phyloP scores from a whole-genome alignment of 2,888 invertebrate genomes.

The Archips xylosteana region DNA sequence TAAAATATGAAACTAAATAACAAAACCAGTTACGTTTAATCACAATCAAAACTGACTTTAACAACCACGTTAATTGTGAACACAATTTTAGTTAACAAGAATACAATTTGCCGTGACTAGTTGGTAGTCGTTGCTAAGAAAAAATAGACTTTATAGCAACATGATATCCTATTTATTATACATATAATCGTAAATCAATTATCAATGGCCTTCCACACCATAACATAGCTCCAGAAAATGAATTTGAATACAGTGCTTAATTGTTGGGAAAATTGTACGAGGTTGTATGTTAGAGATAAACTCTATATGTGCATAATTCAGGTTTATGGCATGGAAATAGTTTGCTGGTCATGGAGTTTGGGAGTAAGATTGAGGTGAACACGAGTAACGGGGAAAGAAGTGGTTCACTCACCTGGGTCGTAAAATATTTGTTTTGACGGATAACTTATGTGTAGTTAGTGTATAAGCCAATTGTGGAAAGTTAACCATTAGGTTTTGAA shows the following conservation, averaged over 20 bases:
- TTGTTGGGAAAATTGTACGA: conserved; percentile 41
- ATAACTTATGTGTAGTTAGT: not conserved
- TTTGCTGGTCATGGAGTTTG: not conserved
- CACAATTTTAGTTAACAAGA: conserved; percentile 30
- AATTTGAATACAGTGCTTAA: conserved; percentile 40
- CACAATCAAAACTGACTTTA: conserved; percentile 28
- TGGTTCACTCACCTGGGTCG: not conserved
- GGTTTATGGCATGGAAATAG: conserved; percentile 33
- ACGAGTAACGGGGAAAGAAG: conserved; percentile 1
- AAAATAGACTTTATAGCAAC: conserved; percentile 22
- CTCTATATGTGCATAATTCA: conserved; percentile 35
- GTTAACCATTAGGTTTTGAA: too few species aligned
- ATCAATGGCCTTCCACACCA: conserved; percentile 39
- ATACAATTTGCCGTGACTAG: conserved; percentile 32
- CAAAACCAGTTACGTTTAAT: conserved; percentile 12
- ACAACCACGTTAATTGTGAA: conserved; percentile 20
- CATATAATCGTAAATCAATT: conserved; percentile 41
- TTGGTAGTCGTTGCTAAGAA: conserved; percentile 1
- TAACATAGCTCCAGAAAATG: conserved; percentile 32
- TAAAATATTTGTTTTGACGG: not conserved
- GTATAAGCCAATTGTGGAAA: too few species aligned
- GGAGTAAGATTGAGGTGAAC: not conserved
- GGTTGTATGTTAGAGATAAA: conserved; percentile 27
- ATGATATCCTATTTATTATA: conserved; percentile 29
- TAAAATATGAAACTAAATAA: not conserved